Evolutionary conservation across 1,140 invertebrate genomes (phyloP), one percentile per base, ranked within the genome.

Genomic region (Nilaparvata lugens): DNA sequence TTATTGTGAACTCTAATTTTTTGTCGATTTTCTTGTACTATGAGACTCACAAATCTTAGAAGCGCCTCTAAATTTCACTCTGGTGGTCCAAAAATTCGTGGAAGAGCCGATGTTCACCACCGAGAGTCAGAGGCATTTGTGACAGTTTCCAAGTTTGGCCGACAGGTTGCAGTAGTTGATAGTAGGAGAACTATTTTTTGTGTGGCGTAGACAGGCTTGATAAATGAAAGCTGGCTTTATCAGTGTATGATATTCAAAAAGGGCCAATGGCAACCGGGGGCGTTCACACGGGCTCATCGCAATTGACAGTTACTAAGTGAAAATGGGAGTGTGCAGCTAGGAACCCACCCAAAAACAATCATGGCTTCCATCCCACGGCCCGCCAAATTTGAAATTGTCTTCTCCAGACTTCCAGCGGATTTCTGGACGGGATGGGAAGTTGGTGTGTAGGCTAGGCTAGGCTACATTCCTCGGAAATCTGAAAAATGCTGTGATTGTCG

Each of bases 261-360:
- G 55, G 16, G 14, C 62, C 62, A 64, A 64, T 64, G 48, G 58
- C 28, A 45, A 35, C 24, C 58, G 38, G 54, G 62, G 62, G 62
- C 62, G 62, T 55, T n/a, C 43, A 52, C 58, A 43, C 43, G 42
- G 35, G 53, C 52, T 54, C 45, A 54, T 56, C 55, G 45, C 4
- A 43, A 56, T 58, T 65, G 64, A 65, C 64, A 62, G 57, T 60
- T 62, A 65, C 62, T 63, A 65, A 65, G 62, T 62, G 64, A 65
- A 63, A 62, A 64, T 65, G 64, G 64, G 64, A 65, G 64, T 60
- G 61, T 16, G 58, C 16, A 51, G 43, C 52, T 52, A 14, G 58
- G 38, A 60, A 59, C 62, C 58, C 61, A 56, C 64, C 63, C 63
- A 59, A 62, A 64, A 63, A 63, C 56, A 58, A 65, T 56, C 62